Evolutionary conservation across 1,140 invertebrate genomes (phyloP).

Genomic region (Apis mellifera): DNA sequence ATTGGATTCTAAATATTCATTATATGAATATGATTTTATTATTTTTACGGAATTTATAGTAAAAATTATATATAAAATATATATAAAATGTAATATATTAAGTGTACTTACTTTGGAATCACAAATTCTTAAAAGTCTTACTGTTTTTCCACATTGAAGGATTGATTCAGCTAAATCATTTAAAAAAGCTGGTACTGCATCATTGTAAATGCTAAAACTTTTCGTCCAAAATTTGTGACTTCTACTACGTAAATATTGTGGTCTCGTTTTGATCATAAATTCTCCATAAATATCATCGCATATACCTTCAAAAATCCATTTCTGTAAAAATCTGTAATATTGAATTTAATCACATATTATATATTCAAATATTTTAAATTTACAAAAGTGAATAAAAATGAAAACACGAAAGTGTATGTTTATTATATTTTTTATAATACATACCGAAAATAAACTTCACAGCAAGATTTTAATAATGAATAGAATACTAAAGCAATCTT

Average conservation of each 20-base stretch:
- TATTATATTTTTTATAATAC: not conserved
- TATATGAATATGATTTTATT: not conserved
- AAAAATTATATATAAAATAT: not conserved
- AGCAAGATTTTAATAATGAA: conserved; percentile 83
- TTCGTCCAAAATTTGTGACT: conserved; percentile 84
- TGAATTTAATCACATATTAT: not conserved
- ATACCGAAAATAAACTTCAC: conserved; percentile 84
- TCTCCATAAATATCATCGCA: conserved; percentile 83
- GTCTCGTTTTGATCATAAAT: conserved; percentile 84
- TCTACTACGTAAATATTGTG: conserved; percentile 80
- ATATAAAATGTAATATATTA: not conserved
- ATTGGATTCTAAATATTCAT: conserved; percentile 80
- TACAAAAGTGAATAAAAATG: not conserved
- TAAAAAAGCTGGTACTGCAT: conserved; percentile 83
- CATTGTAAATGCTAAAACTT: conserved; percentile 81
- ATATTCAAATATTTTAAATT: not conserved
- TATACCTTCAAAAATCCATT: conserved; percentile 85
- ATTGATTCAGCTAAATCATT: conserved; percentile 82
- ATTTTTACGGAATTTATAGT: not conserved
- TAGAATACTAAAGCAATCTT: conserved; percentile 82
- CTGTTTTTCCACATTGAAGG: conserved; percentile 84
- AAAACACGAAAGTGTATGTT: not conserved
- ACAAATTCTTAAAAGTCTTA: conserved; percentile 83
- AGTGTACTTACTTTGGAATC: conserved; percentile 80
- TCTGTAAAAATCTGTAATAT: conserved; percentile 82